Conservation (phyloP, 1,140 invertebrate species). For the Druon quercuslanigerum region DNA sequence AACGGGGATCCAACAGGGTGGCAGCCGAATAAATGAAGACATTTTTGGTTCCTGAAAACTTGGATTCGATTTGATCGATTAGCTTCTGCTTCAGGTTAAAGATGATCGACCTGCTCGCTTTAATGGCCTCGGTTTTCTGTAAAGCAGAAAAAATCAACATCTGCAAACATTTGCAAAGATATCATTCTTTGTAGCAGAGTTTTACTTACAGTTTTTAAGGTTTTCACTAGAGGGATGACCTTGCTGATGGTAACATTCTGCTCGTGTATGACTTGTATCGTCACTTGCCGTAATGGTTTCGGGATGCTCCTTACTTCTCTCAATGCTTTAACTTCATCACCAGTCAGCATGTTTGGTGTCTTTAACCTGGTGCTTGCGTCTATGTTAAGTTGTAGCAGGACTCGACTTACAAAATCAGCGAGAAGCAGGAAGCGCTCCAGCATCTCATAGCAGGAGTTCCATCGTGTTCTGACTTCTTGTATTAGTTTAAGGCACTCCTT, state of each 20-base stretch:
- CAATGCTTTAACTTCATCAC: neutral
- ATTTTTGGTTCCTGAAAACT: neutral
- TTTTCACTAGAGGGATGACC: slow-evolving; percentile 12
- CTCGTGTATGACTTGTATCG: neutral
- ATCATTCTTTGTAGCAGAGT: too few relatives aligned
- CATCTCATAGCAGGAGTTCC: slow-evolving; percentile 49
- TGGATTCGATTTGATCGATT: neutral
- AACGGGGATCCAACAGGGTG: slow-evolving; percentile 66
- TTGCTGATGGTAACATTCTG: slow-evolving; percentile 7
- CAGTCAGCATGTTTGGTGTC: neutral
- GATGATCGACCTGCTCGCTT: neutral
- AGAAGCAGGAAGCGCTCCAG: slow-evolving; percentile 27
- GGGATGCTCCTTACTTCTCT: too few relatives aligned
- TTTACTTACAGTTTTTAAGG: neutral
- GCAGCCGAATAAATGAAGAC: slow-evolving; percentile 43
- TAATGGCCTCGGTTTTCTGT: neutral
- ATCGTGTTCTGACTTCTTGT: slow-evolving; percentile 41
- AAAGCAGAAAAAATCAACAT: slow-evolving; percentile 35
- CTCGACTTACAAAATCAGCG: neutral
- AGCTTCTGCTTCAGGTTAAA: slow-evolving; percentile 1
- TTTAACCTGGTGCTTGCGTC: neutral
- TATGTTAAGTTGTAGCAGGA: neutral
- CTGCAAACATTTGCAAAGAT: slow-evolving; percentile 57
- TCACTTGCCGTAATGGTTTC: neutral
- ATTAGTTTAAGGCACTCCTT: slow-evolving; percentile 31